A percentile compares a stretch with the other conserved stretches of the same genome.
Evolutionary conservation across 2,113 vertebrate genomes (phyloP).

Genomic region (Ibidorhyncha struthersii): DNA sequence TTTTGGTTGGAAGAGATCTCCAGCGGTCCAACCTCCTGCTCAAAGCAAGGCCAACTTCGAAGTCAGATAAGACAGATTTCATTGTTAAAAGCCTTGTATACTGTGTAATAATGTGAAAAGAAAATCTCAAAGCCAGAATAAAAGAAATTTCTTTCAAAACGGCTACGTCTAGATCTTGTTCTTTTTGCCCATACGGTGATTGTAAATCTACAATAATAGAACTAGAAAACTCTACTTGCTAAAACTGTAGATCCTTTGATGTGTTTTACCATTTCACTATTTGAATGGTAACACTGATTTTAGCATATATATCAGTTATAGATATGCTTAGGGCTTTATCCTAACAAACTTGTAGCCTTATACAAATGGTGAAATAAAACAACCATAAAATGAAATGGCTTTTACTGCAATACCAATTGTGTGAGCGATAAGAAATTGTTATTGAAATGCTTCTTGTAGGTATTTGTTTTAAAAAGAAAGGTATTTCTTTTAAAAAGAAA

Average conservation of each 20-base stretch:
- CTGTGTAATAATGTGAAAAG: not conserved
- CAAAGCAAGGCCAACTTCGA: not conserved
- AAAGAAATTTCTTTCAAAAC: not conserved
- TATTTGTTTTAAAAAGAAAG: not conserved
- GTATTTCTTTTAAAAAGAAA: not conserved
- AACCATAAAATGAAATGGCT: not conserved
- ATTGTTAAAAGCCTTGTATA: not conserved
- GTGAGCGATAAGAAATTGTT: not conserved
- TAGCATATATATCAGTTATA: not conserved
- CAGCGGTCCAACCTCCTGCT: not conserved
- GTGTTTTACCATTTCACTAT: not conserved
- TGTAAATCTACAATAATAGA: not conserved
- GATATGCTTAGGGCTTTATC: not conserved
- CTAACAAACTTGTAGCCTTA: not conserved
- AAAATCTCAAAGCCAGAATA: not conserved
- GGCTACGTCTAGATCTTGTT: not conserved
- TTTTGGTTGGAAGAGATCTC: not conserved
- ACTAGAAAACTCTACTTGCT: not conserved
- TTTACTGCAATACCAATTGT: not conserved
- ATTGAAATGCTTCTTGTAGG: not conserved
- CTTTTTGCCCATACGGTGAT: not conserved
- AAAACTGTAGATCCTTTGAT: not conserved
- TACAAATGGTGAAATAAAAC: not conserved
- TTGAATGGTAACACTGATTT: not conserved
- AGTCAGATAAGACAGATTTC: not conserved